Evolutionary conservation across 2,113 vertebrate species (phyloP), one percentile per base, ranked within the genome.

Genomic region (Sinosuthora webbiana): DNA sequence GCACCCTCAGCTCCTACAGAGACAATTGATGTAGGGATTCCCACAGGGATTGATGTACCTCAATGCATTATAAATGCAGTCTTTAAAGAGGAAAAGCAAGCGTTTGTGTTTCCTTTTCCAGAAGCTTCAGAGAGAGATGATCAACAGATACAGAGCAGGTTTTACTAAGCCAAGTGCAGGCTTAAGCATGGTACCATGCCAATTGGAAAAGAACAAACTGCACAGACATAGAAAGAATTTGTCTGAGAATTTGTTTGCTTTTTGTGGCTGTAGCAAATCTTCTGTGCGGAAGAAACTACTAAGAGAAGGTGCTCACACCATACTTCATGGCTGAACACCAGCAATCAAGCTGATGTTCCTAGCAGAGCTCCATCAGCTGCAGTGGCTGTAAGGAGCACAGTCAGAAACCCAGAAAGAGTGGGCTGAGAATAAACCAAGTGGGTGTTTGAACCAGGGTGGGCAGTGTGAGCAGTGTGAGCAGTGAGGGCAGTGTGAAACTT

Each of bases 371-470:
- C 37, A 45, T 35, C 63, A 77, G 16, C 59, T 67, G 49, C 44
- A 55, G 27, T 21, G n/a, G 55, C 45, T 86, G 35, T 22, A 45
- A 86, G n/a, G 31, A 83, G 55, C 35, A 65, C 23, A 39, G 67
- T 47, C 33, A 77, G 64, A 53, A 67, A 69, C 28, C 23, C 20
- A 19, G 22, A 59, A 50, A 8, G 50, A 74, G 25, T 22, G 33
- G 13, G 27, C 37, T 65, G 59, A 50, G 52, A 41, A 59, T 39
- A 74, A 88, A 73, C 35, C 42, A 74, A 47, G 44, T 1, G 0
- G 1, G 12, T 0, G 0, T 18, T 19, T 24, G 53, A 73, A 64
- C 23, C n/a, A 31, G 15, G 2, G 1, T 15, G 35, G 41, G 37
- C 18, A 78, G 17, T 21, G 39, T 16, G 52, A 44, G 3, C 8